Conservation (phyloP, 2,797 vertebrate genomes). For the Molossus molossus region DNA sequence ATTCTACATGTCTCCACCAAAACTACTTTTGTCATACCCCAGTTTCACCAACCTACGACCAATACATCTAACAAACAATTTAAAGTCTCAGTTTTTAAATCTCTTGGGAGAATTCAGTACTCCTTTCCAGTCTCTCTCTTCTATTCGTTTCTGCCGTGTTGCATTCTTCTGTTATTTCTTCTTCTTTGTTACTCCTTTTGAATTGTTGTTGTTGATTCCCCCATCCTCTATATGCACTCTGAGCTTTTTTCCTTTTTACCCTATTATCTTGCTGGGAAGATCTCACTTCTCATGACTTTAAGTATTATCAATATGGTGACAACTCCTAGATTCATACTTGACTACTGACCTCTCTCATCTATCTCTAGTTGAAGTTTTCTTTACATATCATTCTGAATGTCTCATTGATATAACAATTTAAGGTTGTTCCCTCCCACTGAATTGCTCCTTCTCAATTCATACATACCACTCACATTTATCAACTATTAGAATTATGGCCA, state of each 20-base stretch:
- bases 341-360: neutral
- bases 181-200: neutral
- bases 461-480: neutral
- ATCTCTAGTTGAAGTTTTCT: neutral
- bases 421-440: neutral
- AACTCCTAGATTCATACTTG: neutral
- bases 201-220: neutral
- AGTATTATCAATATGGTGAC: neutral
- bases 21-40: neutral
- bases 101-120: neutral
- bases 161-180: neutral
- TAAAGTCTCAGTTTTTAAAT: neutral
- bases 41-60: neutral
- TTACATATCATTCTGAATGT: neutral
- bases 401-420: neutral
- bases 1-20: neutral
- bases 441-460: neutral
- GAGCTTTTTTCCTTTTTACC: neutral
- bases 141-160: neutral
- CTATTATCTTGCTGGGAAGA: neutral
- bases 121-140: neutral
- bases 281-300: neutral
- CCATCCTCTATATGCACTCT: neutral
- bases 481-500: neutral
- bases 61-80: neutral